Conservation (phyloP, 1,140 invertebrate species). For the Nylanderia fulva region DNA sequence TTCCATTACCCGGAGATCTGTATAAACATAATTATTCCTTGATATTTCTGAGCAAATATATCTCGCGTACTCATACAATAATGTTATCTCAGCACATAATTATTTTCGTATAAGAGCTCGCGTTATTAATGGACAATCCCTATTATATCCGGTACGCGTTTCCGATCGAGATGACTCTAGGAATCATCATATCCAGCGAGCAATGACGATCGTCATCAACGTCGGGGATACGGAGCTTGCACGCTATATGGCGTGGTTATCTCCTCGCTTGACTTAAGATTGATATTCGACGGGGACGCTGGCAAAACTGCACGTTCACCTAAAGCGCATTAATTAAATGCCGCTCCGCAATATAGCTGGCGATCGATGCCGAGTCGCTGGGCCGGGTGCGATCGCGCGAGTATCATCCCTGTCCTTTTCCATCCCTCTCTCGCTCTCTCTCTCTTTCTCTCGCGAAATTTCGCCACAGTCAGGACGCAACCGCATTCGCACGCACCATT, state of each 20-base stretch:
- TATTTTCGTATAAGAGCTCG: background rate
- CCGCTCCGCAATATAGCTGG: slow-evolving; percentile 49
- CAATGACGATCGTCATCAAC: slow-evolving; percentile 37
- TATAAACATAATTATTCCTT: background rate
- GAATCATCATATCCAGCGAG: slow-evolving; percentile 11
- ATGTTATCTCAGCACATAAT: background rate
- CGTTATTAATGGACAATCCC: background rate
- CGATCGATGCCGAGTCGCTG: slow-evolving; percentile 64
- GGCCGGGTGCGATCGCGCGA: slow-evolving; percentile 58
- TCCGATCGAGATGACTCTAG: background rate
- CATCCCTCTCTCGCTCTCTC: slow-evolving; percentile 10
- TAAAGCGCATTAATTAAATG: slow-evolving; percentile 70
- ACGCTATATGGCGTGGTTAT: slow-evolving; percentile 51
- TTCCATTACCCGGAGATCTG: background rate
- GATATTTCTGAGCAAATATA: no score
- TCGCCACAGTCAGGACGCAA: slow-evolving; percentile 44
- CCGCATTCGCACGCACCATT: slow-evolving; percentile 66
- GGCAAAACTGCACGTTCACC: slow-evolving; percentile 67
- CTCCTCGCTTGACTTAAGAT: slow-evolving; percentile 72
- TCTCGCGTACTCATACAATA: background rate
- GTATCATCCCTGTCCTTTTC: background rate
- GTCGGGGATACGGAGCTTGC: slow-evolving; percentile 3
- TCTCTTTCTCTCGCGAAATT: slow-evolving; percentile 58
- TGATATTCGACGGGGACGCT: slow-evolving; percentile 53
- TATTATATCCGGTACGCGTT: background rate